Evolutionary conservation across 2,888 invertebrate species (phyloP), one percentile per base, ranked within the genome.

Genomic region (Tolmerus cingulatus): DNA sequence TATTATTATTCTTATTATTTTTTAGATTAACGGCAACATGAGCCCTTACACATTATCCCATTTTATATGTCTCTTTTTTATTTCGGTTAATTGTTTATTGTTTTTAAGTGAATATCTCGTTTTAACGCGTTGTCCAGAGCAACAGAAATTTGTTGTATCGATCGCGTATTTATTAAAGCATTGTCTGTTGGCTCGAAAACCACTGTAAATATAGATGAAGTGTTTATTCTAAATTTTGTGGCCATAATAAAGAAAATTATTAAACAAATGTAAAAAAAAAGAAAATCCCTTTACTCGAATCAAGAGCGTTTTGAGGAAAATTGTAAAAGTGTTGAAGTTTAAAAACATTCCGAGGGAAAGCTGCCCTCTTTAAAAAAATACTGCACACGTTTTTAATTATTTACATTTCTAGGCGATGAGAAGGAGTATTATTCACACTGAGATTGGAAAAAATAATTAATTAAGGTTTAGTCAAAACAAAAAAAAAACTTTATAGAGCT

Each of bases 211-310:
- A 85, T 85, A 85, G 74, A 85, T 85, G 46, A 85, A 85, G 27
- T 74, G 74, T 74, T 85, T 74, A 85, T 74, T 85, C 74, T 85
- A 85, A 85, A 85, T 85, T 84, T 66, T 84, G 82, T 84, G 82
- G 82, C 66, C 82, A 84, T 84, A 84, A 84, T 84, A 84, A 84
- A 84, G 27, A 66, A 23, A 66, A 66, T 23, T 66, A 66, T 66
- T 66, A 51, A 51, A 51, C 27, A 66, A 66, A 19, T 37, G 19
- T 66, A 37, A 84, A 84, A 57, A 81, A 34, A 19, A 8, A 8
- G 19, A 46, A 46, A 66, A 23, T 23, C 23, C 66, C 66, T 66
- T 66, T 66, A 66, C 66, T 66, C 66, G 66, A 66, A 66, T 66
- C 66, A 66, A 23, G 66, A 66, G 27, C 14, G 66, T 66, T 66